Evolutionary conservation across 1,140 invertebrate genomes (phyloP).

Genomic region (Leptinotarsa undecemlineata): DNA sequence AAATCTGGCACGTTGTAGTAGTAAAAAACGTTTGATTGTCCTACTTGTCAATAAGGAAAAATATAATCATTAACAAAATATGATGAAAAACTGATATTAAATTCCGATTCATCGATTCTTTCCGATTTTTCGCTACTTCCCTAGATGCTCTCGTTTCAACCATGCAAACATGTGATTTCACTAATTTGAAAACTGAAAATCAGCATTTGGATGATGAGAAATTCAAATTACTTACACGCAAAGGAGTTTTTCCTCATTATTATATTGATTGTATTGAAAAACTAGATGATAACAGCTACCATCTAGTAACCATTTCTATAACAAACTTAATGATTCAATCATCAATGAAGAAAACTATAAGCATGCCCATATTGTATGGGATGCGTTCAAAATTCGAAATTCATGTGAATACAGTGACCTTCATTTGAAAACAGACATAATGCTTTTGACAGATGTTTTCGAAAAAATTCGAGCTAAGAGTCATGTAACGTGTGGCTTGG

Average conservation of each 20-base stretch:
- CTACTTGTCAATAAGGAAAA: constrained; percentile 3
- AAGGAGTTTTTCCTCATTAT: not conserved
- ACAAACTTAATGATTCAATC: constrained; percentile 40
- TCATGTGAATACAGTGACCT: constrained; percentile 52
- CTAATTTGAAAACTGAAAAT: not conserved
- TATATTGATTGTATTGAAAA: not conserved
- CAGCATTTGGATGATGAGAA: not conserved
- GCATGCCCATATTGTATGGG: constrained; percentile 55
- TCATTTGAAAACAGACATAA: constrained; percentile 56
- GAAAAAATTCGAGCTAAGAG: constrained; percentile 50
- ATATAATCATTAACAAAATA: constrained; percentile 7
- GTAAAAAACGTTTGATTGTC: not conserved
- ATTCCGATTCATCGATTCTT: constrained; percentile 6
- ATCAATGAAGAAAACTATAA: constrained; percentile 52
- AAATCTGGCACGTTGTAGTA: not conserved
- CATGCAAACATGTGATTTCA: not conserved
- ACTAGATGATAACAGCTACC: constrained; percentile 35
- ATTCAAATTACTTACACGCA: not conserved
- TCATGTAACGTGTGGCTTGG: constrained; percentile 45
- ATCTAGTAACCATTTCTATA: constrained; percentile 51
- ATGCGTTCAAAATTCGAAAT: constrained; percentile 43
- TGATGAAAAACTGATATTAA: not conserved
- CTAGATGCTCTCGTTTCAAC: not conserved
- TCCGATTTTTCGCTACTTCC: not conserved
- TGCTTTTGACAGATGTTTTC: constrained; percentile 54